Base-by-base conservation (phyloP, 1,140 invertebrate species). In the Drosophila truncata region DNA sequence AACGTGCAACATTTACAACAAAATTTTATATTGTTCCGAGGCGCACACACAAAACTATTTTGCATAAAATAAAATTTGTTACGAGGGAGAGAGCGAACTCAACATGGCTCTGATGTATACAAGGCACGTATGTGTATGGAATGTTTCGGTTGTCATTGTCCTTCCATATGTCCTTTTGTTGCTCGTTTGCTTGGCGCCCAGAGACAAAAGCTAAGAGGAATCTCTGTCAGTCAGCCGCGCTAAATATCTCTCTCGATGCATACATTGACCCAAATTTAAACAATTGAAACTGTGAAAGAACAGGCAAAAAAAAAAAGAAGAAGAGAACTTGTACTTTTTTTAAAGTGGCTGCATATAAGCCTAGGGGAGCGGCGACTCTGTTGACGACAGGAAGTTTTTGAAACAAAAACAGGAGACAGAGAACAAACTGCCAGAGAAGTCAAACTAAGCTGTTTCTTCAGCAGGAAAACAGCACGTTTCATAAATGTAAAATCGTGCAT, bases 21-120 rank as follows among this genome's bases (percentile, higher is more conserved):
- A 77, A 58, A 70, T 57, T 74, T 74, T 79, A 78, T 66, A 72
- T 66, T 75, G 64, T 65, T 78, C 57, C 66, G 59, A 62, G 85
- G 78, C 58, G 61, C 52, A n/a, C 69, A 82, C 65, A 79, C 76
- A 88, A 72, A 88, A 88, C 83, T 88, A 86, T 83, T 86, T 86
- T 86, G 80, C 84, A 86, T 86, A 86, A 86, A 86, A 86, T 83
- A 86, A 86, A 86, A 88, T 69, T 77, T 83, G 25, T 33, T 29
- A n/a, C 39, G 23, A 27, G 44, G 11, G 23, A 29, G 71, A 35
- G 37, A 52, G 31, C 7, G 29, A 33, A 71, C 62, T 67, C 47
- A 67, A 70, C 66, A 65, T 72, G 70, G 35, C 70, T 37, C 70
- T 72, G 67, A 72, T 72, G 49, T 60, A 72, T 71, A 83, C 81